Evolutionary conservation across 2,888 invertebrate species (phyloP).

Genomic region (Standfussiana lucernea): DNA sequence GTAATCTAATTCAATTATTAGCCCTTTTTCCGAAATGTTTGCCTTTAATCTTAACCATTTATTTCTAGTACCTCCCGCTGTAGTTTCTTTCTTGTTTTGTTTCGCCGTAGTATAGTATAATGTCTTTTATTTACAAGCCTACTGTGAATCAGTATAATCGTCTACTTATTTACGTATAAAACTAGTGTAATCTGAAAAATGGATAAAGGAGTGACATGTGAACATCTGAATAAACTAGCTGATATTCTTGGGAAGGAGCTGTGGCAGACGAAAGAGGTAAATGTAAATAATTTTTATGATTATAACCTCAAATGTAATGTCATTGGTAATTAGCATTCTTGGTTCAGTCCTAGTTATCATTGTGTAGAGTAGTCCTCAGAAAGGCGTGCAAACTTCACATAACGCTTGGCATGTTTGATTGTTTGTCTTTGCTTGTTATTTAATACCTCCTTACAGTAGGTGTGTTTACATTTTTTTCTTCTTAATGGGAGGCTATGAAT

Average conservation of each 20-base stretch:
- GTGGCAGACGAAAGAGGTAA: constrained; percentile 88
- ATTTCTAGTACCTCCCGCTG: constrained; percentile 68
- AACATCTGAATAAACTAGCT: constrained; percentile 86
- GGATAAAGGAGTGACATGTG: constrained; percentile 89
- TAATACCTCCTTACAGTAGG: constrained; percentile 17
- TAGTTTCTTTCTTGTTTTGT: constrained; percentile 68
- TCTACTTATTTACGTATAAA: constrained; percentile 79
- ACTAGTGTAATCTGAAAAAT: constrained; percentile 77
- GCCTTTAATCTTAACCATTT: constrained; percentile 70
- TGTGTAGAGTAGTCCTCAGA: constrained; percentile 74
- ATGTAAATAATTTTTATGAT: constrained; percentile 57
- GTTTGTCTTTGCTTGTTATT: constrained; percentile 37
- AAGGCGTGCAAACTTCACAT: constrained; percentile 34
- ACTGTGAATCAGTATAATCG: constrained; percentile 78
- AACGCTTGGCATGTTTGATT: constrained; percentile 39
- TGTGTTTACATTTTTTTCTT: constrained; percentile 59
- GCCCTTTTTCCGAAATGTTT: constrained; percentile 82
- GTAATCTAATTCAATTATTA: constrained; percentile 87
- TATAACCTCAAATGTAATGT: constrained; percentile 86
- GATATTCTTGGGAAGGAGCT: constrained; percentile 84
- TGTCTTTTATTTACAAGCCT: constrained; percentile 83
- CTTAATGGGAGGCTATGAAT: background rate
- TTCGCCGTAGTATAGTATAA: constrained; percentile 77
- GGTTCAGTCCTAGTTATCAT: constrained; percentile 75
- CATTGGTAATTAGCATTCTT: constrained; percentile 83